A percentile compares a stretch with the other conserved stretches of the same genome.
Evolutionary conservation across 2,797 vertebrate species (phyloP).

Genomic region (Aphelocoma californica): DNA sequence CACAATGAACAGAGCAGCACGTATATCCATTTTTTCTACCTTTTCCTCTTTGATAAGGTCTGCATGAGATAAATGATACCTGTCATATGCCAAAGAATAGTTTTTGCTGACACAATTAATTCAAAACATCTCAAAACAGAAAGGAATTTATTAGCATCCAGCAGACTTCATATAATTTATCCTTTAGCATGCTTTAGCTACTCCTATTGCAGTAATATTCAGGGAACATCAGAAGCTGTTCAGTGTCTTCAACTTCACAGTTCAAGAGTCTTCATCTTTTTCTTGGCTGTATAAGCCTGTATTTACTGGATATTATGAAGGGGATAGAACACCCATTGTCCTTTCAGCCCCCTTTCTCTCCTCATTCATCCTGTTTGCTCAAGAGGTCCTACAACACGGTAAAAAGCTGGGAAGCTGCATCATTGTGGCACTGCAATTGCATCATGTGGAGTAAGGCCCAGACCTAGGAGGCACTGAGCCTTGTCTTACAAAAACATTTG

Average conservation of each 20-base stretch:
- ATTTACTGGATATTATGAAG: background rate
- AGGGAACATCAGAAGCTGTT: background rate
- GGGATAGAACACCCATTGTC: fast-evolving
- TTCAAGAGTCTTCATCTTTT: background rate
- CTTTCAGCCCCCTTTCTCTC: background rate
- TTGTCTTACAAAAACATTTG: background rate
- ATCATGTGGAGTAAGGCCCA: background rate
- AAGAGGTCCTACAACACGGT: fast-evolving
- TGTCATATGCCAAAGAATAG: background rate
- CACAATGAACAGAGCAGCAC: background rate
- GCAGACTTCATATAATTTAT: background rate
- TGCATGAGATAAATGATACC: background rate
- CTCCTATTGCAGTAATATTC: background rate
- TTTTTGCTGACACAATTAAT: background rate
- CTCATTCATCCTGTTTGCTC: background rate
- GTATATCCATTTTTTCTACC: background rate
- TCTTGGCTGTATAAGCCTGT: background rate
- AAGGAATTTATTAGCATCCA: background rate
- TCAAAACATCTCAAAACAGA: background rate
- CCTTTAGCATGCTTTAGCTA: background rate
- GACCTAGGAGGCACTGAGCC: background rate
- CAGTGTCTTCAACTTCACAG: background rate
- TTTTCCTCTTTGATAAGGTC: background rate
- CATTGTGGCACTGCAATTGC: background rate
- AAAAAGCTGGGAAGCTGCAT: background rate